Evolutionary conservation across 2,113 vertebrate species (phyloP).

Genomic region (Gymnogyps californianus): DNA sequence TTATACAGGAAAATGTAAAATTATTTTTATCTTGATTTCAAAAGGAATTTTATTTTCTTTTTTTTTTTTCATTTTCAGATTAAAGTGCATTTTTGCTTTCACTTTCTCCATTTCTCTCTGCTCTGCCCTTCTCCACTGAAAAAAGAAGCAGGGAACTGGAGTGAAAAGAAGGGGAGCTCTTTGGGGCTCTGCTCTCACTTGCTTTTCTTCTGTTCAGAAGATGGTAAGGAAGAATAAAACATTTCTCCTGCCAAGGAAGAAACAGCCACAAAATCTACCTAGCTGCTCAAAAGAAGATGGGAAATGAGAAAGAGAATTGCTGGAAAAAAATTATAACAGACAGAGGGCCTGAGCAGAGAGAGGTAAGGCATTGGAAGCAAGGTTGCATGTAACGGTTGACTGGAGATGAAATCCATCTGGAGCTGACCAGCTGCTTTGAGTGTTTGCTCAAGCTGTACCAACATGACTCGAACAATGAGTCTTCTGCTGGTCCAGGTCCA

Average conservation of each 20-base stretch:
- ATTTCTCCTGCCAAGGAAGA: neutral
- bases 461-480: conserved; percentile 17
- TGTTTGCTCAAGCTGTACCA: conserved; percentile 56
- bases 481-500: conserved; percentile 44
- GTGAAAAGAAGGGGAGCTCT: neutral
- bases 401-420: conserved; percentile 45
- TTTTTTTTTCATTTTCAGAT: neutral
- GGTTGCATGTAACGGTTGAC: neutral
- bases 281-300: neutral
- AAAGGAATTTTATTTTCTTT: neutral
- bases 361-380: neutral
- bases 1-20: neutral
- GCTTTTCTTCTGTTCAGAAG: neutral
- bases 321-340: neutral
- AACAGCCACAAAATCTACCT: neutral
- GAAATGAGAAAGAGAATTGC: neutral
- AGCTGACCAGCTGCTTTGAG: conserved; percentile 42
- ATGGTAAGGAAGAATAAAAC: neutral
- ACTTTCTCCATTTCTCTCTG: neutral
- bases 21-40: neutral
- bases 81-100: neutral
- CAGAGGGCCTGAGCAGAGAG: neutral
- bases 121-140: neutral
- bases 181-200: neutral
- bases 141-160: neutral